Percentiles rank a stretch among this genome's conserved stretches.
Evolutionary conservation across 37 sponge, comb jelly and placozoan species (phyloP).

Genomic region (Eunapius fragilis): DNA sequence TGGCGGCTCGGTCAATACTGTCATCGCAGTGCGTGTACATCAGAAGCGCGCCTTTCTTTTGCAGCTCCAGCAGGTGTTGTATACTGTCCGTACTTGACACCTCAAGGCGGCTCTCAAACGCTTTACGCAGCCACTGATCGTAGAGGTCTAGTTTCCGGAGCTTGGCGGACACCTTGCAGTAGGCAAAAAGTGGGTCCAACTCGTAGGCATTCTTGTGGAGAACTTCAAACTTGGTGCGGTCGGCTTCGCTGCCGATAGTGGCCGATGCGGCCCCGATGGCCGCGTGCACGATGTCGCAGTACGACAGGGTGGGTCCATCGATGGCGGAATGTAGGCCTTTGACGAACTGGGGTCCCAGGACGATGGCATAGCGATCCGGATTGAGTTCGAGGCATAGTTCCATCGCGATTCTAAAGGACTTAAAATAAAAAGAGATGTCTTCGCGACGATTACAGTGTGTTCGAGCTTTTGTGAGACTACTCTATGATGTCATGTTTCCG

Average conservation of each 20-base stretch:
- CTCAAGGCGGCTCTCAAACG: not conserved
- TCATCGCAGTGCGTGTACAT: constrained; percentile 52
- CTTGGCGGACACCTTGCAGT: constrained; percentile 1
- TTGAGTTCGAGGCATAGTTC: constrained; percentile 41
- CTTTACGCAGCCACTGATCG: constrained; percentile 18
- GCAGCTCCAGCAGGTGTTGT: constrained; percentile 30
- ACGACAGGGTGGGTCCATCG: constrained; percentile 1
- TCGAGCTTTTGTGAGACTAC: no score
- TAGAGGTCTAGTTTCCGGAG: constrained; percentile 15
- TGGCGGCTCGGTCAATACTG: not conserved
- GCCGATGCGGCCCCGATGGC: constrained; percentile 22
- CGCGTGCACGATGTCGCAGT: constrained; percentile 16
- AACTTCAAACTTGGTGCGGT: constrained; percentile 21
- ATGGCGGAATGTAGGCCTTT: not conserved
- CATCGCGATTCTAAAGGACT: not conserved
- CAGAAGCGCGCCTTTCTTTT: constrained; percentile 42
- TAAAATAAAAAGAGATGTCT: no score
- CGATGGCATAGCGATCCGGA: constrained; percentile 29
- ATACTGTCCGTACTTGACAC: not conserved
- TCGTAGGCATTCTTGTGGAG: constrained; percentile 39
- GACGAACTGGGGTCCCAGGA: constrained; percentile 51
- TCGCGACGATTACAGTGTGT: no score
- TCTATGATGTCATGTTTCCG: no score
- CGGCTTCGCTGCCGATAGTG: constrained; percentile 1
- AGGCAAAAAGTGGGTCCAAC: constrained; percentile 30